These are phyloP conservation scores for Gryon sp. DNA, from an alignment of 1,140 invertebrate genomes.

Conservation along the genomic window DNA sequence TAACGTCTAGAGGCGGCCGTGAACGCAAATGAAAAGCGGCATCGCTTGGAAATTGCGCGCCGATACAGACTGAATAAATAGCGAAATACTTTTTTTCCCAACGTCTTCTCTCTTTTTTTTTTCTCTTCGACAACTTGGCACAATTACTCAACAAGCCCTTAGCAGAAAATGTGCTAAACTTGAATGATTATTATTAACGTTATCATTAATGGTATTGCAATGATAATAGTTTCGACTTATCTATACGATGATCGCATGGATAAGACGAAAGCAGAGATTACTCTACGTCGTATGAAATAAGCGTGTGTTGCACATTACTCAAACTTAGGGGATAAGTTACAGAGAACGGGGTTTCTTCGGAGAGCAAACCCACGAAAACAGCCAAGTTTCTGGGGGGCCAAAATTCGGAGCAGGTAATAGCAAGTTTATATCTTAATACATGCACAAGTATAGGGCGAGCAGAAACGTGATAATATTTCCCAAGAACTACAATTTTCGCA, in stretches of 20 bases:
- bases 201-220: conserved; percentile 19
- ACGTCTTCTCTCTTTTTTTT: not conserved
- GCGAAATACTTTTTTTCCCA: conserved; percentile 21
- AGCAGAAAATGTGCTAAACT: conserved; percentile 17
- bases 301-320: conserved; percentile 1
- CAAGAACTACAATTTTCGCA: conserved; percentile 37
- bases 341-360: conserved; percentile 9
- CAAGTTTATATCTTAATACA: conserved; percentile 46
- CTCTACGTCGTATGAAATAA: conserved; percentile 2
- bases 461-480: conserved; percentile 23
- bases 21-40: conserved; percentile 23
- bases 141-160: conserved; percentile 9
- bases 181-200: conserved; percentile 16
- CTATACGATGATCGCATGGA: conserved; percentile 11
- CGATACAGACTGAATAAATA: conserved; percentile 36
- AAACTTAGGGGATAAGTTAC: conserved; percentile 15
- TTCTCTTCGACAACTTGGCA: conserved; percentile 1
- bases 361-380: not conserved
- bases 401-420: conserved; percentile 18
- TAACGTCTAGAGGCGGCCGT: conserved; percentile 28
- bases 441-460: conserved; percentile 1
- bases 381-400: conserved; percentile 1
- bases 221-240: conserved; percentile 43
- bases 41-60: conserved; percentile 21
- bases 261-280: conserved; percentile 3